Conservation (phyloP, 2,888 invertebrate genomes). For the Metellina segmentata region DNA sequence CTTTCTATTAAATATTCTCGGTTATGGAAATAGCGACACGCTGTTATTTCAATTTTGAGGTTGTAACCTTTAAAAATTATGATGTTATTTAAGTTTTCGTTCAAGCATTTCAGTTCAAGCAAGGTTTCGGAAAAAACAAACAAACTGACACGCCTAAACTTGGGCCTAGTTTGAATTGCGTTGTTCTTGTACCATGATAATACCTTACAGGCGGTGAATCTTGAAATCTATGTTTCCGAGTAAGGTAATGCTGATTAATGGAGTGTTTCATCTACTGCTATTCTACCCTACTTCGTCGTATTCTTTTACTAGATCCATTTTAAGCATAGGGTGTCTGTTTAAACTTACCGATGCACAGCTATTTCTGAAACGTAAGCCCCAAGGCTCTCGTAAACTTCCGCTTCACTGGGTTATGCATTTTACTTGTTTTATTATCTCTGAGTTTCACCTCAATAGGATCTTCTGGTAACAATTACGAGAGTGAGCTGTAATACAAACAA, state of each 20-base stretch:
- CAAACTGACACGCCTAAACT: no score
- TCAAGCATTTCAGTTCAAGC: no score
- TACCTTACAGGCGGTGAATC: not conserved
- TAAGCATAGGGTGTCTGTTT: not conserved
- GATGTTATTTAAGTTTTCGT: no score
- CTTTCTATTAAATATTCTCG: no score
- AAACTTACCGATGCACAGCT: not conserved
- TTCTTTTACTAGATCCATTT: not conserved
- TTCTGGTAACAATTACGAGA: not conserved
- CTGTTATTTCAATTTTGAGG: no score
- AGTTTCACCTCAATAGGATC: not conserved
- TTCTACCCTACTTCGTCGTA: not conserved
- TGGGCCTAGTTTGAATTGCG: no score
- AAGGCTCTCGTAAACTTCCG: constrained; percentile 10
- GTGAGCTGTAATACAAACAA: no score
- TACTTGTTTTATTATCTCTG: not conserved
- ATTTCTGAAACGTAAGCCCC: not conserved
- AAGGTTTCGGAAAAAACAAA: no score
- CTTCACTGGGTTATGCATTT: not conserved
- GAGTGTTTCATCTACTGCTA: not conserved
- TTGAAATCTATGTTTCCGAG: not conserved
- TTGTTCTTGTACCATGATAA: no score
- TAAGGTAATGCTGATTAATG: constrained; percentile 7
- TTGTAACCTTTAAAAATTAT: no score
- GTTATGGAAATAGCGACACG: no score